phyloP scores from a whole-genome alignment of 2,113 vertebrate genomes.

The Taurulus bubalis region DNA sequence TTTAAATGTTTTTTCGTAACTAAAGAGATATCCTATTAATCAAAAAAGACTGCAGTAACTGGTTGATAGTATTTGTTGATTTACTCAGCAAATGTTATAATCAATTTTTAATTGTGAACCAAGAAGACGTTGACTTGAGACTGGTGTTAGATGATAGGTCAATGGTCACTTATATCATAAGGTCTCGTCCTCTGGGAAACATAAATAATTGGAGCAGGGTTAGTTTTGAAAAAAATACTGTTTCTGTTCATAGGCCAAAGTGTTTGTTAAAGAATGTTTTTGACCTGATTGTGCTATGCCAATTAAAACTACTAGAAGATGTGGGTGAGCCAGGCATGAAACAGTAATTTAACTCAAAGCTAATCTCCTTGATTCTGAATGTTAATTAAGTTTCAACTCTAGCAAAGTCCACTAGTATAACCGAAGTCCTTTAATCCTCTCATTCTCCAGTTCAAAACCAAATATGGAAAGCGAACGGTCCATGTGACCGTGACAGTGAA shows the following conservation, averaged over 20 bases:
- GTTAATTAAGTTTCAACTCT: neutral
- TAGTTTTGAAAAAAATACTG: neutral
- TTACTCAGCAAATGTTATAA: neutral
- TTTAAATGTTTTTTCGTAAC: too few relatives aligned
- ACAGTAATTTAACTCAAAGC: neutral
- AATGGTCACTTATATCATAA: neutral
- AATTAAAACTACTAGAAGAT: neutral
- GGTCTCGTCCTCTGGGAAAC: neutral
- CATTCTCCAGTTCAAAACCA: conserved; percentile 93
- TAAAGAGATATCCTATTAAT: too few relatives aligned
- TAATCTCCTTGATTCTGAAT: neutral
- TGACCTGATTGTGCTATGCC: neutral
- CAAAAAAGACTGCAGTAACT: neutral
- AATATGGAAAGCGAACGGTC: conserved; percentile 88
- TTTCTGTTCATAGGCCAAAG: neutral
- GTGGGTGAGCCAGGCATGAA: neutral
- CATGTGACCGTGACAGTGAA: conserved; percentile 84
- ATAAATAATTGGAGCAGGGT: neutral
- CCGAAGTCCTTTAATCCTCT: neutral
- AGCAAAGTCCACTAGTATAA: neutral
- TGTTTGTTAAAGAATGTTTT: neutral
- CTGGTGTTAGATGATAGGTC: too few relatives aligned
- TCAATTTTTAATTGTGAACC: neutral
- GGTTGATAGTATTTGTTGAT: neutral
- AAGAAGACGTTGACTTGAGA: neutral